Evolutionary conservation across 2,797 vertebrate genomes (phyloP).

Genomic region (Bradypodion pumilum): DNA sequence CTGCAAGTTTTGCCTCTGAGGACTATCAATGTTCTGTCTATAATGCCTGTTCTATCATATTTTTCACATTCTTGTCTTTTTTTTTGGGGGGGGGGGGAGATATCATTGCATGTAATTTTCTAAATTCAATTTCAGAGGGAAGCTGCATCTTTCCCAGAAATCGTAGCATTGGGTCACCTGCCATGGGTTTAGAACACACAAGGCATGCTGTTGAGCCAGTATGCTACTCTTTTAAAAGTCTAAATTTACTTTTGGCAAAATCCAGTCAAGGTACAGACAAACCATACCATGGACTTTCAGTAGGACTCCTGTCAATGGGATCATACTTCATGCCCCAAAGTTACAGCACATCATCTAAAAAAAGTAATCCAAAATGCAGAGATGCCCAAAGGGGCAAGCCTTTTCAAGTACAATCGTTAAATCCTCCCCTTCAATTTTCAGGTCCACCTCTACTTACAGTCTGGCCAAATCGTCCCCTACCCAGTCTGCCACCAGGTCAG

Average conservation of each 20-base stretch:
- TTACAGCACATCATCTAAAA: slow-evolving; percentile 50
- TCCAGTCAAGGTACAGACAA: slow-evolving; percentile 15
- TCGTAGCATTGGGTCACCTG: not conserved
- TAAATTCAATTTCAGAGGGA: not conserved
- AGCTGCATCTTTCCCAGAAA: not conserved
- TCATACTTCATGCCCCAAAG: slow-evolving; percentile 57
- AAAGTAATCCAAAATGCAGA: slow-evolving; percentile 58
- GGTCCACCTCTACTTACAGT: slow-evolving; percentile 55
- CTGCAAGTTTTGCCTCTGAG: not conserved
- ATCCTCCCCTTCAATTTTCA: not conserved
- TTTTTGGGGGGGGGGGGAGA: not conserved
- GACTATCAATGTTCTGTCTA: not conserved
- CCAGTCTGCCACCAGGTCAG: slow-evolving; percentile 84
- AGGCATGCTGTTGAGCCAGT: not conserved
- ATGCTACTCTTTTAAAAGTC: not conserved
- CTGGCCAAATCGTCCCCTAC: slow-evolving; percentile 74
- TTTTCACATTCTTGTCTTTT: not conserved
- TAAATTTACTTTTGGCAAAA: not conserved
- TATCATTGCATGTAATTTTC: not conserved
- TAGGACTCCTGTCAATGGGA: slow-evolving; percentile 42
- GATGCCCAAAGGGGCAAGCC: slow-evolving; percentile 48
- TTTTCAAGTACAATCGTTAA: slow-evolving; percentile 50
- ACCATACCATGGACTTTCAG: slow-evolving; percentile 35
- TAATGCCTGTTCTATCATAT: too few species aligned
- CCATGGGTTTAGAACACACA: not conserved